Conservation (phyloP, 2,797 vertebrate species). For the Pipistrellus kuhlii region DNA sequence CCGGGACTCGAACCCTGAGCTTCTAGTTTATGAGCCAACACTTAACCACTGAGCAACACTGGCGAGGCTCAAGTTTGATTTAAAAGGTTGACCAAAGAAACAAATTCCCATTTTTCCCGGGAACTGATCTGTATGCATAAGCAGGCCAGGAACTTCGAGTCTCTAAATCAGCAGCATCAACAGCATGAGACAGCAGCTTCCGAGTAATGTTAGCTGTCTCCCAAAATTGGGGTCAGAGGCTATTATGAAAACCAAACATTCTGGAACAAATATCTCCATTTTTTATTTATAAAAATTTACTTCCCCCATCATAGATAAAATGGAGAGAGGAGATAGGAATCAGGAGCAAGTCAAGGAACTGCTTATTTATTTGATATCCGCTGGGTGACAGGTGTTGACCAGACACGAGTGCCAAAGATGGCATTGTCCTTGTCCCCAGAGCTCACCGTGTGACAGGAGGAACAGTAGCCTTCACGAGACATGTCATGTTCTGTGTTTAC, state of each 20-base stretch:
- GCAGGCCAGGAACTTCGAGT: not conserved
- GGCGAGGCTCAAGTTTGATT: not conserved
- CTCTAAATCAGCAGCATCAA: not conserved
- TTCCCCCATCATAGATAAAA: not conserved
- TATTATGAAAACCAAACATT: not conserved
- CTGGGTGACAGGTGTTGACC: not conserved
- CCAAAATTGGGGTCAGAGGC: not conserved
- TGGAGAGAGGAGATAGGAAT: not conserved
- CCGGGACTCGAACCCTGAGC: too few species aligned
- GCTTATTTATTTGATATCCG: not conserved
- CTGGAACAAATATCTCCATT: not conserved
- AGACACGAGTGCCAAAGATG: not conserved
- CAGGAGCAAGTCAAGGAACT: not conserved
- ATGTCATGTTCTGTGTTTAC: not conserved
- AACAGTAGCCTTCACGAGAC: not conserved
- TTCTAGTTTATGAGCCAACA: too few species aligned
- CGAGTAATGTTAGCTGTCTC: not conserved
- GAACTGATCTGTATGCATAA: not conserved
- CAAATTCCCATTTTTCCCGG: not conserved
- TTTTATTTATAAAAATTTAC: conserved; percentile 6
- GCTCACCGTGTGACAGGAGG: not conserved
- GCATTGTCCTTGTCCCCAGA: not conserved
- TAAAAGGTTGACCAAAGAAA: conserved; percentile 44
- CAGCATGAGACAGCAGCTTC: not conserved
- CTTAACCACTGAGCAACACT: too few species aligned